Evolutionary conservation across 2,113 vertebrate genomes (phyloP).

Genomic region (Leptocoma aspasia): DNA sequence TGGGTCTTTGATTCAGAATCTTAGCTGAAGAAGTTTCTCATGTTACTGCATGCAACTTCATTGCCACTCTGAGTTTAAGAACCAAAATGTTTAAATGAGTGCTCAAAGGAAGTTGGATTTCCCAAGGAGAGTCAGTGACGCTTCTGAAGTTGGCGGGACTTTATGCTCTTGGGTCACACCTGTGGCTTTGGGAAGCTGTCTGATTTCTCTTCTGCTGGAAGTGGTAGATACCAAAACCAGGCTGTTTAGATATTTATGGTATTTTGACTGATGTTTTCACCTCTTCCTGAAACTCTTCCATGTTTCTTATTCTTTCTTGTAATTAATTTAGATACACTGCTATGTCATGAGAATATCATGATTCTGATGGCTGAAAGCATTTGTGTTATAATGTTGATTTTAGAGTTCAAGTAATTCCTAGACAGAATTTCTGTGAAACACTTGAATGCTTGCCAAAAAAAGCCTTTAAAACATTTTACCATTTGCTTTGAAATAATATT

Average conservation of each 20-base stretch:
- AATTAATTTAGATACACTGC: neutral
- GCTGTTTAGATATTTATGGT: neutral
- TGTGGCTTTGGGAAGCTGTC: slow-evolving; percentile 32
- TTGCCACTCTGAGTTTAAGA: slow-evolving; percentile 51
- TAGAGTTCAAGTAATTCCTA: neutral
- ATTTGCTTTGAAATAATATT: neutral
- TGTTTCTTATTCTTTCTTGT: slow-evolving; percentile 51
- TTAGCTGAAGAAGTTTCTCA: slow-evolving; percentile 13
- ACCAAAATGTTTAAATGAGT: neutral
- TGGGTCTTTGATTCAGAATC: neutral
- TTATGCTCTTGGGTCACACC: neutral
- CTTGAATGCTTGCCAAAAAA: neutral
- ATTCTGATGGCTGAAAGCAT: slow-evolving; percentile 47
- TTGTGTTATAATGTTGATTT: neutral
- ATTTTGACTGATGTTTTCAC: slow-evolving; percentile 30
- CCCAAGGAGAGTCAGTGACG: neutral
- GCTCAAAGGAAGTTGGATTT: slow-evolving; percentile 39
- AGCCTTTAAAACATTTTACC: neutral
- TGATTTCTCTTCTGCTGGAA: slow-evolving; percentile 19
- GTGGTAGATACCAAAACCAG: slow-evolving; percentile 7
- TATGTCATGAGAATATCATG: neutral
- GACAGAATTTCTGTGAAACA: neutral
- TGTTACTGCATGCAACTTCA: slow-evolving; percentile 41
- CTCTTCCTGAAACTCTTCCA: slow-evolving; percentile 59
- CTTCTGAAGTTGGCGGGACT: slow-evolving; percentile 14